Evolutionary conservation across 2,113 vertebrate genomes (phyloP).

Genomic region (Centrocercus urophasianus): DNA sequence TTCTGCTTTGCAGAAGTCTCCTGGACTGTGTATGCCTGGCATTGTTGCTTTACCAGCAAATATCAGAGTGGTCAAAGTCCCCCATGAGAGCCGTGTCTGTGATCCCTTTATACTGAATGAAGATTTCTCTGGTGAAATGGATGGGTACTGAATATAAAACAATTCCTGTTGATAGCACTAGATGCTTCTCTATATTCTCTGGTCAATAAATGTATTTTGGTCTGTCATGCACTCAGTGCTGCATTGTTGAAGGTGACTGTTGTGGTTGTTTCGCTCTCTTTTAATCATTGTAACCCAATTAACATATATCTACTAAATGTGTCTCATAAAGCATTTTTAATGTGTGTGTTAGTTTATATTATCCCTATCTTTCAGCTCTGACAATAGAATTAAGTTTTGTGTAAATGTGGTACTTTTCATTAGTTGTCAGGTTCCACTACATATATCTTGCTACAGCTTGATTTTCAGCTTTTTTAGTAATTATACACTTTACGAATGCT

Average conservation of each 20-base stretch:
- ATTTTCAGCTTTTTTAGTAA: background rate
- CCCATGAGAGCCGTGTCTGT: too few species aligned
- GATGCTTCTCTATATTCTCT: too few species aligned
- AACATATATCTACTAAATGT: background rate
- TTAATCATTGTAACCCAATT: background rate
- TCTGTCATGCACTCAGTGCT: background rate
- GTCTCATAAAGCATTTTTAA: background rate
- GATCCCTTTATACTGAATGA: background rate
- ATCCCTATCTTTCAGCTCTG: background rate
- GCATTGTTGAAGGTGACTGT: background rate
- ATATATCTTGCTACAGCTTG: background rate
- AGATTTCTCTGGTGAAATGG: background rate
- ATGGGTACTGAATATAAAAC: background rate
- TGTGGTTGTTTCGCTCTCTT: background rate
- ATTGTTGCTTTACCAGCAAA: too few species aligned
- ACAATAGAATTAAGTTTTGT: background rate
- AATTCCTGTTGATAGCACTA: too few species aligned
- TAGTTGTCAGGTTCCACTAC: background rate
- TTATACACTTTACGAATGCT: background rate
- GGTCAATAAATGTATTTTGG: background rate
- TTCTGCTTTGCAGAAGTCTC: too few species aligned
- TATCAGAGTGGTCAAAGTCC: too few species aligned
- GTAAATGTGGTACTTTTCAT: background rate
- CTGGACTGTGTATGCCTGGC: too few species aligned
- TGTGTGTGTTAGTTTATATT: background rate